Conservation (phyloP, 2,888 invertebrate genomes). For the Zootermopsis nevadensis region DNA sequence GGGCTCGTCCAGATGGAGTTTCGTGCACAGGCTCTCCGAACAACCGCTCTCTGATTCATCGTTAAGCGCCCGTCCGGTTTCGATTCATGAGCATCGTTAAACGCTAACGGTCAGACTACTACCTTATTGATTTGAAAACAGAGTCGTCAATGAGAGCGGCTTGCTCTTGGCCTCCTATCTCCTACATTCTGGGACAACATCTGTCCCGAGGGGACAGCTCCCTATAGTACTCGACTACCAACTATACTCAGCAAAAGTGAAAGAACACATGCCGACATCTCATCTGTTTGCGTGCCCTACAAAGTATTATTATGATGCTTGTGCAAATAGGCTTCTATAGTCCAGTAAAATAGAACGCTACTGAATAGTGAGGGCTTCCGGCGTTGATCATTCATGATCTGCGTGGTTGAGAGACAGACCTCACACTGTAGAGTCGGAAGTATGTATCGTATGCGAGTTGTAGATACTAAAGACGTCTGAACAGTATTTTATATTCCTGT, state of each 20-base stretch:
- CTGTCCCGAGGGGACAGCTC: constrained; percentile 23
- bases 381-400: too few relatives aligned
- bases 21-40: too few relatives aligned
- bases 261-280: background rate
- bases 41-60: too few relatives aligned
- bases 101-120: background rate
- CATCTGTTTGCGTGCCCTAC: constrained; percentile 8
- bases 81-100: too few relatives aligned
- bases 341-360: background rate
- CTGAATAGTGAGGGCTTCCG: too few relatives aligned
- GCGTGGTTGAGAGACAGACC: too few relatives aligned
- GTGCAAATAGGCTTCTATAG: background rate
- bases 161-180: constrained; percentile 13
- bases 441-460: too few relatives aligned
- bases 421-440: too few relatives aligned
- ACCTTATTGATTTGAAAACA: background rate
- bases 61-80: too few relatives aligned
- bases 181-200: constrained; percentile 32
- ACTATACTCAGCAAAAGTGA: constrained; percentile 8
- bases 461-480: too few relatives aligned
- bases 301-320: background rate
- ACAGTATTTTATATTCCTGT: too few relatives aligned
- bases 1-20: too few relatives aligned
- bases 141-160: background rate
- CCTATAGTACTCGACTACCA: background rate